Base-by-base conservation (phyloP, 92 coral and sea anemone species). In the Zoanthus solanderi region DNA sequence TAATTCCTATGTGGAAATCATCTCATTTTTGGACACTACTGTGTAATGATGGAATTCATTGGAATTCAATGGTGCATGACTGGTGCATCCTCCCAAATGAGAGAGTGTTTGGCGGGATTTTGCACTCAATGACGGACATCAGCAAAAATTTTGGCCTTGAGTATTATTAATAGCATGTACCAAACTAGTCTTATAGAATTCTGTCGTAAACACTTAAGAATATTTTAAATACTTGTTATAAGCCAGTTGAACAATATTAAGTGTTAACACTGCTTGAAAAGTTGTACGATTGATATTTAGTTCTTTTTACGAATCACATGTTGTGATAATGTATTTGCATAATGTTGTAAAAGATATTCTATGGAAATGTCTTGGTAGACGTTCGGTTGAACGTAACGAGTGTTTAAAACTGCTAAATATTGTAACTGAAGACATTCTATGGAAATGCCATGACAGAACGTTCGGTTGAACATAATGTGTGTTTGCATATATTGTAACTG, bases 31-130 rank as follows among this genome's bases (percentile, higher is more conserved):
- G 42, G 42, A 34, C 42, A 34, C 42, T 75, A 9, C 78, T 87
- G 18, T 87, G 90, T 71, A 76, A 78, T 31, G 75, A 83, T 61
- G 83, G 72, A 68, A 68, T 16, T 16, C 73, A 68, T 29, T 18
- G 30, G 73, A 18, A 13, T 68, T 68, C 73, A 68, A 68, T 68
- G 73, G 23, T 68, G 73, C 73, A 68, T 68, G 73, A 18, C 73
- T 68, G 73, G 73, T n/a, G 73, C 32, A 16, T 68, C 15, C 73
- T 68, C 73, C 73, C 73, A 34, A 68, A 68, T 68, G 34, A 17
- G 30, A 68, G 52, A 34, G n/a, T 72, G 77, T 72, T 72, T 23
- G 77, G 77, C 45, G 56, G 78, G 78, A 75, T 75, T 74, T 75
- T 75, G 54, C 79, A 75, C 79, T 45, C 32, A 7, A 47, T 72